Base-by-base conservation (phyloP, 2,113 vertebrate species). In the Corvus moneduloides region DNA sequence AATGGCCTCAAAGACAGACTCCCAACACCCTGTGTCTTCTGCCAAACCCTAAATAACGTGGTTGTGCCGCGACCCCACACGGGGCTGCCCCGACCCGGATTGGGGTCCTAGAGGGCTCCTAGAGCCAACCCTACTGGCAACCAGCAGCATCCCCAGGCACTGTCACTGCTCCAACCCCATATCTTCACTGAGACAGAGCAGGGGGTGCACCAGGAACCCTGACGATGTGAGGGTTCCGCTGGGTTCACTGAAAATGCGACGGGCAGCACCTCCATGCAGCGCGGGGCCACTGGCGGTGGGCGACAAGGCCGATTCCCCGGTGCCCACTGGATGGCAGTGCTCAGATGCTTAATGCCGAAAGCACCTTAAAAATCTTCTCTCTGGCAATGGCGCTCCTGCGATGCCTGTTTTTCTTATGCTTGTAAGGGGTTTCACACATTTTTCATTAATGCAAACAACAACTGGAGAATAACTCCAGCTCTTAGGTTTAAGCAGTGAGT, bases 291-390 rank as follows among this genome's bases (percentile, higher is more conserved):
- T 2, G 30, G 56, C 46, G 8, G 15, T 6, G 48, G 28, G 54
- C 6, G 4, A 6, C 62, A 35, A 27, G 69, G 43, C 21, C 37
- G 44, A 33, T 79, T 78, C 74, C 67, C 58, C 56, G 7, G 22
- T 5, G 54, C 66, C 93, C 90, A 26, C 91, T 92, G 91, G 95
- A 84, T 96, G 96, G 95, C 95, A 87, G 92, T 52, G 93, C 55
- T 62, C 61, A 43, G 58, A 93, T 46, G 41, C 79, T 84, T 13
- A 68, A 67, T 4, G 33, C 56, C 3, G 0, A 59, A 78, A 84
- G 11, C 17, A n/a, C 33, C 32, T 39, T 14, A 8, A 39, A 93
- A 68, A 44, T 18, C 5, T 16, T 22, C 41, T 32, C 32, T 63
- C 62, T 51, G 55, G 59, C 73, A 37, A 26, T 7, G 21, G 5